These are phyloP conservation scores for Copidosoma floridanum DNA, from an alignment of 1,140 invertebrate genomes.

Conservation along the genomic window DNA sequence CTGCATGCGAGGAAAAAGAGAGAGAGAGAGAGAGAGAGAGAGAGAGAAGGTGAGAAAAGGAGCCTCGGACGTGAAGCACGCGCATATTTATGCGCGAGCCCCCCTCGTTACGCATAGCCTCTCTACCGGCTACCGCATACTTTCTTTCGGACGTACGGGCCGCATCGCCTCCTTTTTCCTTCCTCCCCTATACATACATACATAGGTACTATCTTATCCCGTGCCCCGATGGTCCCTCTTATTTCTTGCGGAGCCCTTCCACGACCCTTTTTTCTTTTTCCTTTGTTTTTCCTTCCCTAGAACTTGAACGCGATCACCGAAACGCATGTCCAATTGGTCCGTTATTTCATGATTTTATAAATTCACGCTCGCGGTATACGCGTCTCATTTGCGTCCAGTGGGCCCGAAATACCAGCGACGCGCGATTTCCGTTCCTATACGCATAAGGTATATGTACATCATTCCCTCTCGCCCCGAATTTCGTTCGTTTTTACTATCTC, in stretches of 20 bases:
- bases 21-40: background rate
- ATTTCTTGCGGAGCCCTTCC: background rate
- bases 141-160: conserved; percentile 44
- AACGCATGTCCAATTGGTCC: no score
- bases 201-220: background rate
- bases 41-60: no score
- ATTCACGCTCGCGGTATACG: no score
- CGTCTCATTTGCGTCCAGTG: no score
- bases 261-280: background rate
- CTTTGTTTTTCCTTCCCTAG: no score
- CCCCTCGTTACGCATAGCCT: conserved; percentile 51
- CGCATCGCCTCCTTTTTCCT: conserved; percentile 26
- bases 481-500: conserved; percentile 1
- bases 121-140: conserved; percentile 40
- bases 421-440: no score
- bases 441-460: no score
- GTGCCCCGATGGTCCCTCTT: background rate
- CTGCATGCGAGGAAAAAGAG: background rate
- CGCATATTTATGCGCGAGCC: conserved; percentile 40
- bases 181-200: background rate
- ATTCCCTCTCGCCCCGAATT: no score
- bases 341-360: no score
- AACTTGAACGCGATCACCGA: no score
- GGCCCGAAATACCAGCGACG: no score
- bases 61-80: conserved; percentile 1